Base-by-base conservation (phyloP, 2,797 vertebrate species). In the Myripristis jacobus region DNA sequence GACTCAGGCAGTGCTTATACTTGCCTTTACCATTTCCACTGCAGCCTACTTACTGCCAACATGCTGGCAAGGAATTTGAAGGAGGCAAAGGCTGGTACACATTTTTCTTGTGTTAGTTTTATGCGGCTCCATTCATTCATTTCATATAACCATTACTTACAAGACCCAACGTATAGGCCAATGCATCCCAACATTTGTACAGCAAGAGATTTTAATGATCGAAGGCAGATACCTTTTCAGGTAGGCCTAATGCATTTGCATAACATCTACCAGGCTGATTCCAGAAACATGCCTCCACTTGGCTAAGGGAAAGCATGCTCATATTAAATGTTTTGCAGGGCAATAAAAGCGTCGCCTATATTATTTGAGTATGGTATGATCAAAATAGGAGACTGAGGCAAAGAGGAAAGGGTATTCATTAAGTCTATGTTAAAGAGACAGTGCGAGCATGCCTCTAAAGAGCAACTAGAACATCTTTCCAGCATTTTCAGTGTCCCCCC, bases 241-340 rank as follows among this genome's bases (percentile, higher is more conserved):
- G 29, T 3, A n/a, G n/a, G n/a, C n/a, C n/a, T n/a, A 43, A 16
- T 15, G 15, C 6, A 15, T 43, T 43, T 43, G 41, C 41, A 43
- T 16, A 41, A 13, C 13, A 41, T 4, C 38, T 15, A 36, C 34
- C 11, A 43, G 52, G 31, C 15, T 54, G 6, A 36, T 21, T 56
- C 3, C n/a, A 56, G 54, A 56, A 56, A 56, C 54, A 27, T 56
- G 54, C 21, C 54, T 21, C 16, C 31, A 56, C 54, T 12, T 36
- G 31, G 51, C 7, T 27, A 55, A 6, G 52, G 10, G 6, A 51
- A 11, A 54, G 16, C 18, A 54, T 53, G 25, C 21, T 55, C 53
- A 34, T 7, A 36, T 55, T 9, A 19, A 15, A 31, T 34, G 27
- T 51, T 25, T 22, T 15, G n/a, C n/a, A 2, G 9, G n/a, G 44